Base-by-base conservation (phyloP, 30 jellyfish, hydroid and myxozoan species). In the Calvadosia cruxmelitensis region DNA sequence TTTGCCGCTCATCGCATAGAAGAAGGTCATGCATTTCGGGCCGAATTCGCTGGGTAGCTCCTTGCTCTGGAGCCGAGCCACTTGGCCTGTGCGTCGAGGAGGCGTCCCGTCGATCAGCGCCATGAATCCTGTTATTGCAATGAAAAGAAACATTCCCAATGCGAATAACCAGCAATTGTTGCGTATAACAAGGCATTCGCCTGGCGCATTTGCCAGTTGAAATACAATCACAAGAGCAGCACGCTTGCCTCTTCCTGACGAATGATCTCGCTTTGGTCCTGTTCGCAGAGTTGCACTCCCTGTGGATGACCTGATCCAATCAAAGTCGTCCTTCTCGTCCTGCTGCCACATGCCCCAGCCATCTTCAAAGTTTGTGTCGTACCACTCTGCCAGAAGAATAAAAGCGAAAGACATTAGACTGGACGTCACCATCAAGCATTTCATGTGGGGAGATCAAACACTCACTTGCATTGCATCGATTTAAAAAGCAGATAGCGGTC, bases 241-340 rank as follows among this genome's bases (percentile, higher is more conserved):
- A 42, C 20, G 12, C 73, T 57, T 26, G 77, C 95, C 95, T 2
- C 49, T 33, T 12, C 72, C 65, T 0, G 95, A 29, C 12, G 95
- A 76, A 66, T 84, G 95, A 42, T 84, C 95, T 15, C 83, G 79
- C 12, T 66, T 65, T 12, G 95, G 95, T 33, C 95, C 95, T 1
- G 92, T 74, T n/a, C 52, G 29, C 0, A 75, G 27, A 2, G 74
- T 34, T 3, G 83, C 81, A 20, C 92, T 74, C 20, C 50, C 49
- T 13, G 92, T 90, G 5, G 76, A 25, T 42, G 51, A 16, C 34
- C 84, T 50, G 13, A n/a, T 13, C 92, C 92, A 84, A 66, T 71
- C 70, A 27, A 84, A 34, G 0, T 67, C 80, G 20, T 71, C 95
- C 16, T 68, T 26, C 36, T 50, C 26, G 3, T 74, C 84, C 33